Evolutionary conservation across 2,797 vertebrate species (phyloP).

Genomic region (Poeciliopsis gracilis): DNA sequence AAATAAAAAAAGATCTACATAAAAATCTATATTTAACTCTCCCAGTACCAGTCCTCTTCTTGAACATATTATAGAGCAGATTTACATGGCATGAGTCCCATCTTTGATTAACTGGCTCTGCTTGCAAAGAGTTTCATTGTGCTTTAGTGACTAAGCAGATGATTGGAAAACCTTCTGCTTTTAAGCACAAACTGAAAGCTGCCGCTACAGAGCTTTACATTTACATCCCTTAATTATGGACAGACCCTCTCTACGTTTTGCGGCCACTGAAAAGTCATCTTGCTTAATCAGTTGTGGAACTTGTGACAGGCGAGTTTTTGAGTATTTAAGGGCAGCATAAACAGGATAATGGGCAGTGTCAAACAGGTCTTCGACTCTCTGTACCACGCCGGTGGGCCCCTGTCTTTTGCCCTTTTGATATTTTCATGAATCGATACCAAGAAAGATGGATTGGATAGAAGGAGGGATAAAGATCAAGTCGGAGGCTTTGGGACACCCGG

Average conservation of each 20-base stretch:
- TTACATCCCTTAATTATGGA: conserved; percentile 59
- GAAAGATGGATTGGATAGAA: conserved; percentile 31
- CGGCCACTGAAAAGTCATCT: conserved; percentile 59
- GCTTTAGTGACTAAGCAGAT: conserved; percentile 45
- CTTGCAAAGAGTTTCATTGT: conserved; percentile 49
- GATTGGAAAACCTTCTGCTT: conserved; percentile 62
- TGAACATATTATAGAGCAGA: conserved; percentile 29
- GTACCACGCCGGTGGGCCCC: conserved; percentile 58
- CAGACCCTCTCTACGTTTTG: conserved; percentile 41
- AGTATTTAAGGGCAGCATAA: conserved; percentile 50
- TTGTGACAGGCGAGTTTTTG: conserved; percentile 55
- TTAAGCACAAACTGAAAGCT: conserved; percentile 59
- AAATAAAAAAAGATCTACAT: conserved; percentile 5
- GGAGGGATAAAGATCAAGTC: conserved; percentile 33
- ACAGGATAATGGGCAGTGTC: conserved; percentile 29
- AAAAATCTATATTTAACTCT: conserved; percentile 24
- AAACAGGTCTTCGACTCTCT: conserved; percentile 25
- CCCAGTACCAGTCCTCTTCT: conserved; percentile 22
- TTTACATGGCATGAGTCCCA: conserved; percentile 24
- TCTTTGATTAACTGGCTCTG: conserved; percentile 34
- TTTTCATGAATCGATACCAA: conserved; percentile 60
- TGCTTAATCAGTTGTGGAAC: conserved; percentile 42
- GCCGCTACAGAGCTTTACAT: conserved; percentile 50
- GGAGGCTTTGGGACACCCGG: conserved; percentile 57
- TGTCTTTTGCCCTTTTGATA: conserved; percentile 48